Evolutionary conservation across 2,113 vertebrate genomes (phyloP).

Genomic region (Trogon melanurus): DNA sequence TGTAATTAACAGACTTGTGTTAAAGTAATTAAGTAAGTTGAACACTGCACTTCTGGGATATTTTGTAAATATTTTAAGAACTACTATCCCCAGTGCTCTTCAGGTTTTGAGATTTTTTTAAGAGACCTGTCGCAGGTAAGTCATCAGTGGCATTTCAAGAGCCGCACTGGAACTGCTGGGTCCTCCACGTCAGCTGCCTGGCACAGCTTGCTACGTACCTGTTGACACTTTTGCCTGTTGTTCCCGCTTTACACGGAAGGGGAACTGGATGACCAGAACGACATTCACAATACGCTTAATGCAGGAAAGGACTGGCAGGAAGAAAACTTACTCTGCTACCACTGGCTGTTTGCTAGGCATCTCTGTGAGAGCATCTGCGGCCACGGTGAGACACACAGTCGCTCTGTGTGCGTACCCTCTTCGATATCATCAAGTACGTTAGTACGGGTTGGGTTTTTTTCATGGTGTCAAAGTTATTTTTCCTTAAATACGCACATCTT

Average conservation of each 20-base stretch:
- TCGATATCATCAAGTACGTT: neutral
- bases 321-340: neutral
- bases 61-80: neutral
- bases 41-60: neutral
- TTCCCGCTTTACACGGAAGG: rapidly evolving
- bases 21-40: neutral
- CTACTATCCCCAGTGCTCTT: neutral
- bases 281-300: rapidly evolving
- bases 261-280: rapidly evolving
- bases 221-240: rapidly evolving
- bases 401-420: neutral
- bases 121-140: neutral
- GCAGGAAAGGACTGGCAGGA: rapidly evolving
- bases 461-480: neutral
- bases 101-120: neutral
- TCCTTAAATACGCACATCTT: neutral
- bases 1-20: rapidly evolving
- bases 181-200: neutral
- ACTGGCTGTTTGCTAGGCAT: neutral
- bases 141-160: neutral
- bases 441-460: too few species aligned
- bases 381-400: neutral
- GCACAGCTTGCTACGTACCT: rapidly evolving
- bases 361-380: rapidly evolving
- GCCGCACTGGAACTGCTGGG: neutral